Percentiles rank a stretch among this genome's conserved stretches.
phyloP scores from a whole-genome alignment of 2,113 vertebrate species.

The Aleadryas rufinucha region DNA sequence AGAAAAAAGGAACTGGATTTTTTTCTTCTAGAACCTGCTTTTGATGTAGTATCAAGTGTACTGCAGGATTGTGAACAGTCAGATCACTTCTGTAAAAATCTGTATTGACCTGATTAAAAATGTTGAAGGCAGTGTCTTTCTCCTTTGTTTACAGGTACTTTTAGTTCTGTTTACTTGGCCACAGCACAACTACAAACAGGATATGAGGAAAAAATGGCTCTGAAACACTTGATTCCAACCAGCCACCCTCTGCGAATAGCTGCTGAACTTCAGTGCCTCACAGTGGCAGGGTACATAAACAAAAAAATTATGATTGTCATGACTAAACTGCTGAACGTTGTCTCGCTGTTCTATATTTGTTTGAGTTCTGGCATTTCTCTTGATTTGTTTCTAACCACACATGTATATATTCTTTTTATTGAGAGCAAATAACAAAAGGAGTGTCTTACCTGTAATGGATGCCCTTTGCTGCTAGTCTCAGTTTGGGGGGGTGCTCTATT shows the following conservation, averaged over 20 bases:
- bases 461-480: neutral
- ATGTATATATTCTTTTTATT: neutral
- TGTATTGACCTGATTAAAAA: constrained; percentile 38
- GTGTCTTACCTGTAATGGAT: neutral
- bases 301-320: neutral
- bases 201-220: constrained; percentile 85
- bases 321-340: neutral
- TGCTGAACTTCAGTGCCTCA: constrained; percentile 96
- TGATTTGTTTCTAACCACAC: neutral
- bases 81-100: neutral
- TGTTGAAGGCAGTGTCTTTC: neutral
- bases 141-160: constrained; percentile 82
- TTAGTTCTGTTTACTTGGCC: constrained; percentile 96
- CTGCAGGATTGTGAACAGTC: neutral
- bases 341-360: neutral
- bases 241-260: constrained; percentile 94
- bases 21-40: constrained; percentile 7
- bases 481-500: neutral
- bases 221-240: constrained; percentile 96
- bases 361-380: neutral
- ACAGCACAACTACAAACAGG: constrained; percentile 83
- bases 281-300: constrained; percentile 84
- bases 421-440: neutral
- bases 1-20: constrained; percentile 13
- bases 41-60: constrained; percentile 18